Percentiles rank a stretch among this genome's conserved stretches.
Conservation (phyloP, 30 jellyfish, hydroid and myxozoan genomes). For the Aurelia aurita region DNA sequence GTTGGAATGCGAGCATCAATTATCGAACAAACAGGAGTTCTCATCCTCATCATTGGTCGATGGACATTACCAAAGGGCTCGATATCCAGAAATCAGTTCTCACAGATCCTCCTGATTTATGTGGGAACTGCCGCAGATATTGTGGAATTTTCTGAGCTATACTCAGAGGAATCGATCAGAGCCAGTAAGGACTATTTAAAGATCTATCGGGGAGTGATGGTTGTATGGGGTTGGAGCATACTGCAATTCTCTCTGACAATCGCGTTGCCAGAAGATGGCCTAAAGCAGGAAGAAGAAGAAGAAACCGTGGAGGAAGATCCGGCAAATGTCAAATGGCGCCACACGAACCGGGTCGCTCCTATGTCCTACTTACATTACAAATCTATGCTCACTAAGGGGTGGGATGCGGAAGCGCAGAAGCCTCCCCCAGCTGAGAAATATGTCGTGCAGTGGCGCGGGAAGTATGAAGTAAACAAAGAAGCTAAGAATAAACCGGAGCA, state of each 20-base stretch:
- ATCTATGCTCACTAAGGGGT: slow-evolving; percentile 88
- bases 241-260: slow-evolving; percentile 94
- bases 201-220: slow-evolving; percentile 87
- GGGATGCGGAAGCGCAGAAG: slow-evolving; percentile 75
- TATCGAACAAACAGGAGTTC: slow-evolving; percentile 94
- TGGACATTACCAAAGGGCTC: slow-evolving; percentile 98
- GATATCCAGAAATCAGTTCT: slow-evolving; percentile 90
- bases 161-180: slow-evolving; percentile 74
- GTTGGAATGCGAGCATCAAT: slow-evolving; percentile 66
- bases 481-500: not conserved
- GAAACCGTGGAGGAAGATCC: slow-evolving; percentile 51
- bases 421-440: slow-evolving; percentile 1
- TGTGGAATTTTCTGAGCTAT: slow-evolving; percentile 92
- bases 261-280: slow-evolving; percentile 96
- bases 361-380: slow-evolving; percentile 95
- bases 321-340: slow-evolving; percentile 74
- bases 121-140: slow-evolving; percentile 99
- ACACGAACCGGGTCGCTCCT: slow-evolving; percentile 91
- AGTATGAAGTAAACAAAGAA: slow-evolving; percentile 23
- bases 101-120: slow-evolving; percentile 91
- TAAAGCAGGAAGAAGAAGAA: slow-evolving; percentile 82
- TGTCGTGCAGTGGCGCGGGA: slow-evolving; percentile 55
- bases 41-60: slow-evolving; percentile 93
- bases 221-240: slow-evolving; percentile 94
- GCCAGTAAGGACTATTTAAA: slow-evolving; percentile 9